Evolutionary conservation across 1,140 invertebrate species (phyloP), one percentile per base, ranked within the genome.

Genomic region (Platyscapa corneri): DNA sequence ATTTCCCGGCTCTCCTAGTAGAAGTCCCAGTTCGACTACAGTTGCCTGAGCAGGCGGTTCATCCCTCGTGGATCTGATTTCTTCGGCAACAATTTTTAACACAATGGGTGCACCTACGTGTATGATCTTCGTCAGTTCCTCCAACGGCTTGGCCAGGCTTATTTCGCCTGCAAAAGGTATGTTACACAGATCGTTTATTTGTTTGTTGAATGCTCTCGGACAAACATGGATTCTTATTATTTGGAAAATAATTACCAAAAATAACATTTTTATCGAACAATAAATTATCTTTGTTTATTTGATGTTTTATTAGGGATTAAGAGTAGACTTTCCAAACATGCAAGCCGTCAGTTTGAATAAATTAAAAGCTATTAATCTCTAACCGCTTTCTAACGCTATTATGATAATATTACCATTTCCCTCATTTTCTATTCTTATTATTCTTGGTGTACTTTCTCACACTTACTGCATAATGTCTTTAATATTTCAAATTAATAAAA

Each of bases 81-180:
- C 97, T 90, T 97, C 97, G 23, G 97, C 97, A 39, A 97, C 95
- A 34, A 98, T 95, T 7, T 96, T 97, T 60, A 98, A 94, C 56
- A 97, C 94, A 70, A 98, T 96, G 20, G 97, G 97, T 83, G 97
- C 95, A 65, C 96, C 96, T 27, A 95, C 94, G 88, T 96, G 95
- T 34, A 96, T 96, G 87, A 97, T 96, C 82, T 96, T 94, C 56
- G 95, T 95, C 86, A 98, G 95, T 87, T 97, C 96, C 85, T 96
- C 95, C 42, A 97, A 91, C 6, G 97, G 95, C 82, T 95, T 94
- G 56, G 95, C 95, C 46, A 98, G 92, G 80, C 94, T 95, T 82
- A 98, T 95, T 93, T 97, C 96, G 89, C 97, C 97, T 97, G n/a
- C n/a, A n/a, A n/a, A n/a, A n/a, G n/a, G n/a, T n/a, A n/a, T n/a